phyloP scores from a whole-genome alignment of 2,797 vertebrate genomes.

The Propithecus deckenii region DNA sequence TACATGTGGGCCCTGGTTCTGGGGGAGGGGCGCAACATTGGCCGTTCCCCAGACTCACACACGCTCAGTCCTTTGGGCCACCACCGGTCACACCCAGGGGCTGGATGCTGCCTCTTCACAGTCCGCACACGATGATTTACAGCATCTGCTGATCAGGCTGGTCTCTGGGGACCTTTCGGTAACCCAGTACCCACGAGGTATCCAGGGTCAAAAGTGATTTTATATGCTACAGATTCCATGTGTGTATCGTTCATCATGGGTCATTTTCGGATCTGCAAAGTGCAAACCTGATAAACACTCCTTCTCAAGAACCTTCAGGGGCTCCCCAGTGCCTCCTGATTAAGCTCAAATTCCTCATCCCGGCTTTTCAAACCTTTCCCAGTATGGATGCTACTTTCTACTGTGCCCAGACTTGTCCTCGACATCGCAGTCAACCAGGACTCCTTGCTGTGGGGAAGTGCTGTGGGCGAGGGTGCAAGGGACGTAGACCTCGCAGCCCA shows the following conservation, averaged over 20 bases:
- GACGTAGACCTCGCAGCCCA: neutral
- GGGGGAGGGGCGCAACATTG: too few relatives aligned
- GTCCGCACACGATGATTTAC: neutral
- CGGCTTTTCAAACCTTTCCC: neutral
- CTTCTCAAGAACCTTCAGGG: neutral
- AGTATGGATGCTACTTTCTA: neutral
- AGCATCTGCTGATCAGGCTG: neutral
- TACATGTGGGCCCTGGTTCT: neutral
- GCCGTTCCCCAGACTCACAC: neutral
- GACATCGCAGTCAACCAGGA: neutral
- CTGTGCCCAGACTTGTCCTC: too few relatives aligned
- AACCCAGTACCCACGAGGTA: neutral
- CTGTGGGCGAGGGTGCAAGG: neutral
- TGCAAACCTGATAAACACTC: neutral
- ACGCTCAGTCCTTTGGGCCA: neutral
- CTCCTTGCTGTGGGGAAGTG: neutral
- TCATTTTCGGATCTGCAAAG: neutral
- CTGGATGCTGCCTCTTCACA: neutral
- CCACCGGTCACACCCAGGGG: accelerated
- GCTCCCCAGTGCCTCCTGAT: neutral
- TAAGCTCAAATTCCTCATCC: neutral
- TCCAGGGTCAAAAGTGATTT: neutral
- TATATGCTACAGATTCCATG: neutral
- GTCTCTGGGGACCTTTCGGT: neutral
- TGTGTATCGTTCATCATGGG: neutral